Base-by-base conservation (phyloP, 1,140 invertebrate species). In the Scylla paramamosain region DNA sequence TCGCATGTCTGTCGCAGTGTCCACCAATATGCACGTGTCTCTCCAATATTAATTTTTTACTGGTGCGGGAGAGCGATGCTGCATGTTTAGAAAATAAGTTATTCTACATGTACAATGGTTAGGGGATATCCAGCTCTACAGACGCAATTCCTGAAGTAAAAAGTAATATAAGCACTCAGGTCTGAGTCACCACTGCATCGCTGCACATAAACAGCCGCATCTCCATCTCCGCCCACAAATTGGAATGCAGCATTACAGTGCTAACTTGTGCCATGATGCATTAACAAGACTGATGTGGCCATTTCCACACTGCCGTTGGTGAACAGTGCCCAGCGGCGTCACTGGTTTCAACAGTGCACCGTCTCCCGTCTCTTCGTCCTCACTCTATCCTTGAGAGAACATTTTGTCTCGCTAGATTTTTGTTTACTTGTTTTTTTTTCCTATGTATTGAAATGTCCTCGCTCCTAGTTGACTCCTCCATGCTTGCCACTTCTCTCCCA, bases 181-280 rank as follows among this genome's bases (percentile, higher is more conserved):
- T n/a, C 67, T 77, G n/a, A 25, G 6, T 77, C 67, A 12, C 10
- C 67, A 20, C 25, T 6, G 39, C 39, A 39, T 39, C 10, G 16
- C 3, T 59, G 12, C 16, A 59, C 52, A 59, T 59, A 59, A 59
- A 77, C 0, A 77, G n/a, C 6, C 67, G n/a, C 67, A 77, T 77
- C 52, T n/a, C 67, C 67, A 77, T 77, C 67, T 77, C 67, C 67
- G 67, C n/a, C 67, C 67, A 77, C n/a, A 77, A 77, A 77, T 77
- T 77, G 20, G 0, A 77, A 77, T 25, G 67, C 67, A n/a, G 67
- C 25, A 77, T 77, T 77, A 77, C 67, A 20, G 20, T n/a, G 20
- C 67, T 77, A 77, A 25, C 67, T 77, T 20, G 2, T 20, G 25
- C 0, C 67, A 20, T 77, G 67, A 77, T 77, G 67, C 67, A 77